A percentile compares a stretch with the other conserved stretches of the same genome.
phyloP scores from a whole-genome alignment of 2,113 vertebrate genomes.

The Tringa solitaria region DNA sequence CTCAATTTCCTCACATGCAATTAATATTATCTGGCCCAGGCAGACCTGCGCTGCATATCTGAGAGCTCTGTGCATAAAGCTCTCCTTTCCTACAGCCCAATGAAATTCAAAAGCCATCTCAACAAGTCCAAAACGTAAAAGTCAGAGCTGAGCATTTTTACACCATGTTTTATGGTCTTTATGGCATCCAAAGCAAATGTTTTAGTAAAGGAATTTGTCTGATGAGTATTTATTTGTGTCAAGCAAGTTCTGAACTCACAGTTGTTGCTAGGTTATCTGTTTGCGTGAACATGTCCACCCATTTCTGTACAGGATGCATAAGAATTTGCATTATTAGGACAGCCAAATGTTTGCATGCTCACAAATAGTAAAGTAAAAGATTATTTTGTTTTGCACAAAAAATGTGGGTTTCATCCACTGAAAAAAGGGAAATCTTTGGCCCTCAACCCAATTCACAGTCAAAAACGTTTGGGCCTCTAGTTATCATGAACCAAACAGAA shows the following conservation, averaged over 20 bases:
- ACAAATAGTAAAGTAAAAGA: background rate
- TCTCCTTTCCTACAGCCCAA: background rate
- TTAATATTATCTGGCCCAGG: background rate
- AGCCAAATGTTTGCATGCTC: background rate
- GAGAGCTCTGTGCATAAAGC: background rate
- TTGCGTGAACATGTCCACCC: background rate
- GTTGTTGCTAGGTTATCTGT: background rate
- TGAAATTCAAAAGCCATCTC: background rate
- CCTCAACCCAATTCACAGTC: background rate
- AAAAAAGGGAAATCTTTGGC: background rate
- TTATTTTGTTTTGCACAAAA: background rate
- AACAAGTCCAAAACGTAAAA: background rate
- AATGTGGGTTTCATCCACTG: background rate
- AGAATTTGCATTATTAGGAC: background rate
- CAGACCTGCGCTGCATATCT: background rate
- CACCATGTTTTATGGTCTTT: background rate
- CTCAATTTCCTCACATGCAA: conserved; percentile 1
- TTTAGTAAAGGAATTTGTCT: background rate
- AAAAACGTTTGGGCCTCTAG: background rate
- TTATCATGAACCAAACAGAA: background rate
- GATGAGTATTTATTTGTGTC: background rate
- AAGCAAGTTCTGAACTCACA: background rate
- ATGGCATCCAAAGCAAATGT: background rate
- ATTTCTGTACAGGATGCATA: background rate
- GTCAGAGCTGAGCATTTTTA: background rate